Evolutionary conservation across 2,797 vertebrate species (phyloP).

Genomic region (Coregonus ussuriensis): DNA sequence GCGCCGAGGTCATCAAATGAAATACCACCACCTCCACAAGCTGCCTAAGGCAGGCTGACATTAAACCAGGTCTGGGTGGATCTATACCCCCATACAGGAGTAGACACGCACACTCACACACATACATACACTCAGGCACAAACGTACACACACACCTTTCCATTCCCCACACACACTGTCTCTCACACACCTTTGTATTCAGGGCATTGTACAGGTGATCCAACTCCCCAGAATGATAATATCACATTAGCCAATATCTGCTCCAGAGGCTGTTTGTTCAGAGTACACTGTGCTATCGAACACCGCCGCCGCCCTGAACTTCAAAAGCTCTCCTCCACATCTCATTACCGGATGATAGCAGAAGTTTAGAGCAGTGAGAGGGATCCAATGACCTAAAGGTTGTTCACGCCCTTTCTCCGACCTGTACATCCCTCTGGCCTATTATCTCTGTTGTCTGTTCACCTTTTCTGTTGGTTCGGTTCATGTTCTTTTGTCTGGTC

Average conservation of each 20-base stretch:
- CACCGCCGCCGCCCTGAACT: not conserved
- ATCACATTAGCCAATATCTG: not conserved
- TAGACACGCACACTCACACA: not conserved
- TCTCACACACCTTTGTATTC: not conserved
- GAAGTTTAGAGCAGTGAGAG: not conserved
- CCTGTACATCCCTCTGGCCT: not conserved
- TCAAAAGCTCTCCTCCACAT: not conserved
- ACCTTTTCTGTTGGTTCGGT: not conserved
- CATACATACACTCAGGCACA: not conserved
- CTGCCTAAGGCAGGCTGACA: not conserved
- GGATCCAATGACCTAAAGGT: not conserved
- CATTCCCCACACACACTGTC: constrained; percentile 7
- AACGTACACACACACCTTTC: constrained; percentile 4
- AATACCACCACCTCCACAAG: constrained; percentile 1
- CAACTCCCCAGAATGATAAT: not conserved
- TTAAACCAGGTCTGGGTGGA: constrained; percentile 6
- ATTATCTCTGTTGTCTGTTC: not conserved
- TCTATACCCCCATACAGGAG: not conserved
- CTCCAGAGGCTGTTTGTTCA: not conserved
- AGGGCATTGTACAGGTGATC: not conserved
- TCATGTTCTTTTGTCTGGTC: not conserved
- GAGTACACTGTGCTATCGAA: not conserved
- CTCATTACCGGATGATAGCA: not conserved
- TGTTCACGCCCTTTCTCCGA: not conserved
- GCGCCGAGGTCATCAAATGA: not conserved